phyloP scores from a whole-genome alignment of 1,140 invertebrate species.

The Hirudo medicinalis region DNA sequence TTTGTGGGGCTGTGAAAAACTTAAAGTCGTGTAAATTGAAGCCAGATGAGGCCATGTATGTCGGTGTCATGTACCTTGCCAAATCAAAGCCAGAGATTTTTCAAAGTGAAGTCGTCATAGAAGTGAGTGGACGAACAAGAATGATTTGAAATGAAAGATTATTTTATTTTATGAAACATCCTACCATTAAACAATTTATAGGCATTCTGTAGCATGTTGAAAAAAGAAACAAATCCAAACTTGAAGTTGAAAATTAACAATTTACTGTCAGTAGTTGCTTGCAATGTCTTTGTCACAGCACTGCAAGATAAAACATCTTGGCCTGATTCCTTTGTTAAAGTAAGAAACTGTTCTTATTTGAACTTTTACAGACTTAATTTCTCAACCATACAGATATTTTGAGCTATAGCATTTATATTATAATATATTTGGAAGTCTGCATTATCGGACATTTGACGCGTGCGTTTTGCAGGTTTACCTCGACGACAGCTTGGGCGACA shows the following conservation, averaged over 20 bases:
- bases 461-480: conserved; percentile 57
- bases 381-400: background rate
- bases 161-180: too few relatives aligned
- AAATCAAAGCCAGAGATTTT: conserved; percentile 64
- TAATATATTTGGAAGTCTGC: background rate
- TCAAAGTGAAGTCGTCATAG: conserved; percentile 58
- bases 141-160: background rate
- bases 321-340: conserved; percentile 48
- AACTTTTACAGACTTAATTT: background rate
- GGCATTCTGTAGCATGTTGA: conserved; percentile 60
- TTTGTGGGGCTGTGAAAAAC: conserved; percentile 47
- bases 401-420: background rate
- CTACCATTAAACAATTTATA: conserved; percentile 23
- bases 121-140: conserved; percentile 39
- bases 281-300: conserved; percentile 68
- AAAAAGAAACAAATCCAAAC: conserved; percentile 56
- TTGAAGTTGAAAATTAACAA: conserved; percentile 61
- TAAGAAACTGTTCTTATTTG: conserved; percentile 22
- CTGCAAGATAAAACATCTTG: conserved; percentile 53
- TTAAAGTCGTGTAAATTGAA: conserved; percentile 49
- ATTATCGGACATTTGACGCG: background rate
- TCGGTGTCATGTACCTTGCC: conserved; percentile 66
- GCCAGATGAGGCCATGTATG: conserved; percentile 61
- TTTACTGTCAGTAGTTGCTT: conserved; percentile 65
- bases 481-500: conserved; percentile 80